phyloP scores from a whole-genome alignment of 1,140 invertebrate species.

The Anastatus disparis region DNA sequence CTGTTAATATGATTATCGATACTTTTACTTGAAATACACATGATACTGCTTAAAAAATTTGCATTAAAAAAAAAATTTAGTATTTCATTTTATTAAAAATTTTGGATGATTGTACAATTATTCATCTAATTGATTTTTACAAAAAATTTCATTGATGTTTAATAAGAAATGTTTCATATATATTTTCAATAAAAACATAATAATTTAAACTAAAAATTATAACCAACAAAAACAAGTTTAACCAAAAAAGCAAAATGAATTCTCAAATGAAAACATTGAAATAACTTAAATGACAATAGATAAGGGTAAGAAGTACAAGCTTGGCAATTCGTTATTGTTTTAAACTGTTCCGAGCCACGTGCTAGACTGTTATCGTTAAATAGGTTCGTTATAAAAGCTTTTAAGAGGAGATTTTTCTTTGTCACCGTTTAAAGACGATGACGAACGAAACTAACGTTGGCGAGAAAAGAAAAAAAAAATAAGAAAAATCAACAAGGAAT shows the following conservation, averaged over 20 bases:
- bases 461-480: background rate
- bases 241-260: too few relatives aligned
- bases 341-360: constrained; percentile 5
- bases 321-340: constrained; percentile 31
- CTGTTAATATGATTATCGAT: too few relatives aligned
- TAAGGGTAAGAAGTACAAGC: too few relatives aligned
- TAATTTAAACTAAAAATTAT: background rate
- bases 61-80: too few relatives aligned
- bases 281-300: too few relatives aligned
- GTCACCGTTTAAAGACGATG: constrained; percentile 21
- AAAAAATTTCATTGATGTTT: too few relatives aligned
- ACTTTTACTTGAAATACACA: too few relatives aligned
- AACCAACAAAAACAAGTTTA: background rate
- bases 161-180: too few relatives aligned
- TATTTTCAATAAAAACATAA: background rate
- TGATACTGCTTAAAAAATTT: too few relatives aligned
- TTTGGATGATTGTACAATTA: too few relatives aligned
- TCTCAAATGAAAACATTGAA: constrained; percentile 12
- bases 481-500: constrained; percentile 9
- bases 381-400: constrained; percentile 39
- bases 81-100: too few relatives aligned
- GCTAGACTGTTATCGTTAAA: constrained; percentile 25
- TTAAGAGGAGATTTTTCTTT: constrained; percentile 41
- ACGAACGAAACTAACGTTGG: background rate
- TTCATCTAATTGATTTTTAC: too few relatives aligned